A percentile compares a stretch with the other conserved stretches of the same genome.
phyloP scores from a whole-genome alignment of 2,888 invertebrate species.

The Pandemis heparana region DNA sequence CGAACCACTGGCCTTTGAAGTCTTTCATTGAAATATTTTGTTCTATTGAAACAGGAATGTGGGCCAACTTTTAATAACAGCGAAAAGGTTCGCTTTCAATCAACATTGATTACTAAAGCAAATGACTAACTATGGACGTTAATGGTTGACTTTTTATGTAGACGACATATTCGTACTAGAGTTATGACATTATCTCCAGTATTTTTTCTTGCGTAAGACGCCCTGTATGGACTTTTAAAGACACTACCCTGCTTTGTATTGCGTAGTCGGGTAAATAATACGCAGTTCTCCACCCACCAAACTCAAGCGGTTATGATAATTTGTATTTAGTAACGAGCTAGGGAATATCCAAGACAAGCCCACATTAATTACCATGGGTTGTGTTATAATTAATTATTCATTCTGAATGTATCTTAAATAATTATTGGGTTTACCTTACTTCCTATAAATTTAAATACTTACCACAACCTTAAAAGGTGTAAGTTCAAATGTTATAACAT shows the following conservation, averaged over 20 bases:
- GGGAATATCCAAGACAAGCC: background rate
- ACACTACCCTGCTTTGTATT: background rate
- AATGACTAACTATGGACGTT: background rate
- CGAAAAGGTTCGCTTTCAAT: conserved; percentile 9
- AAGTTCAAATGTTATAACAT: too few relatives aligned
- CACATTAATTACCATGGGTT: background rate
- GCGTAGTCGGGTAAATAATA: background rate
- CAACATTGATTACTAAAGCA: conserved; percentile 14
- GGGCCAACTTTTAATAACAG: conserved; percentile 17
- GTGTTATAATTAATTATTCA: conserved; percentile 3
- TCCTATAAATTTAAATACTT: too few relatives aligned
- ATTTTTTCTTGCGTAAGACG: too few relatives aligned
- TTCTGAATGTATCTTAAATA: too few relatives aligned
- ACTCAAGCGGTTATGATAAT: background rate
- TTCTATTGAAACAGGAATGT: conserved; percentile 7
- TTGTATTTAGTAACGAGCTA: background rate
- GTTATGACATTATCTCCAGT: too few relatives aligned
- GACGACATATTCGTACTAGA: background rate
- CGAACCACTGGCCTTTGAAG: conserved; percentile 17
- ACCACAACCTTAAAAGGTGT: too few relatives aligned
- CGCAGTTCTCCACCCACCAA: background rate
- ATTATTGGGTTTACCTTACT: too few relatives aligned
- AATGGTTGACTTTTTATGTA: background rate
- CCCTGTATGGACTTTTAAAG: too few relatives aligned
- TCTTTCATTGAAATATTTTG: conserved; percentile 25